Percentiles rank a stretch among this genome's conserved stretches.
These are phyloP conservation scores for Limanda limanda DNA, from an alignment of 2,113 vertebrate genomes.

Conservation along the genomic window DNA sequence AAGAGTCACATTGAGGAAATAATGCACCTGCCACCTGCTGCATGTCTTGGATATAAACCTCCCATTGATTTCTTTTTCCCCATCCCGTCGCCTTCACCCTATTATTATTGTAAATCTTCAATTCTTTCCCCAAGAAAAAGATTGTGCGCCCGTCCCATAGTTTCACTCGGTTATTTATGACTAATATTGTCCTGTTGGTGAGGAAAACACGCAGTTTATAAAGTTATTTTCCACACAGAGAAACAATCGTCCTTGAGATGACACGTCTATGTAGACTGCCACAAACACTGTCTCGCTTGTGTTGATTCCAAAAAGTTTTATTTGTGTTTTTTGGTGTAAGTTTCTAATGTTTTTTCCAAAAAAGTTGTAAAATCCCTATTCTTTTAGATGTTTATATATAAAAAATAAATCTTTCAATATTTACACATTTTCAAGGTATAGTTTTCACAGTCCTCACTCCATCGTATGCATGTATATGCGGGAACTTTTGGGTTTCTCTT, in stretches of 20 bases:
- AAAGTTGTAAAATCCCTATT: too few relatives aligned
- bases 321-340: too few relatives aligned
- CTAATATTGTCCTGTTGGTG: background rate
- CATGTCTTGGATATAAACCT: slow-evolving; percentile 33
- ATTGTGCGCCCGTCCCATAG: background rate
- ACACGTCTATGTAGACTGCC: background rate
- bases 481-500: too few relatives aligned
- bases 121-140: background rate
- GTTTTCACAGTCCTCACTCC: too few relatives aligned
- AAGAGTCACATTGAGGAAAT: slow-evolving; percentile 47
- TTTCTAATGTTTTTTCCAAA: too few relatives aligned
- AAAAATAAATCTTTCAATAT: too few relatives aligned
- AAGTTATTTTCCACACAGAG: background rate
- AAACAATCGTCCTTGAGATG: slow-evolving; percentile 1
- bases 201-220: background rate
- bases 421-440: too few relatives aligned
- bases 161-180: slow-evolving; percentile 10
- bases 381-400: too few relatives aligned
- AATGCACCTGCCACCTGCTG: slow-evolving; percentile 47
- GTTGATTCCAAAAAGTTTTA: background rate
- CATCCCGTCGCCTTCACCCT: background rate
- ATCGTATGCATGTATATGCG: too few relatives aligned
- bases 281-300: background rate
- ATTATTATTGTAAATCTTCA: slow-evolving; percentile 1
- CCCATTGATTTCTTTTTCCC: background rate